phyloP scores from a whole-genome alignment of 2,888 invertebrate genomes.

The Sicus ferrugineus region DNA sequence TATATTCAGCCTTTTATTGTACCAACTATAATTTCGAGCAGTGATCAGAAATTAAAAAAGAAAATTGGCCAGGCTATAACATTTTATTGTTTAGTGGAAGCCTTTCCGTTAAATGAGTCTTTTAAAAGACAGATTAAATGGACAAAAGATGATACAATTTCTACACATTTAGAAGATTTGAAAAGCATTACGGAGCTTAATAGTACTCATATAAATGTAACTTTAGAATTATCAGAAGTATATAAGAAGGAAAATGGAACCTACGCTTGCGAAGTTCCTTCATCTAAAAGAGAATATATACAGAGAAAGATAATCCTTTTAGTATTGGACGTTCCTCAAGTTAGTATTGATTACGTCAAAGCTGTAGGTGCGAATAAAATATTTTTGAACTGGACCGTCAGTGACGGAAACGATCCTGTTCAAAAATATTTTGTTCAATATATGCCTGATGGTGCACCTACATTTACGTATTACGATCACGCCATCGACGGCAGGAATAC shows the following conservation, averaged over 20 bases:
- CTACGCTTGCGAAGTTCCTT: constrained; percentile 68
- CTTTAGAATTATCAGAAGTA: constrained; percentile 68
- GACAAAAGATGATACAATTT: constrained; percentile 67
- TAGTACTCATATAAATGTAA: constrained; percentile 70
- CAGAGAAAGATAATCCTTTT: constrained; percentile 67
- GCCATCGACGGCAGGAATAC: constrained; percentile 72
- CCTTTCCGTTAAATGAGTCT: constrained; percentile 68
- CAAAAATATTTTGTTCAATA: constrained; percentile 69
- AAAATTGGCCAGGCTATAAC: constrained; percentile 67
- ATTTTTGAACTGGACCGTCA: constrained; percentile 84
- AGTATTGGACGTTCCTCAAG: constrained; percentile 75
- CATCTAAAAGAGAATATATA: constrained; percentile 57
- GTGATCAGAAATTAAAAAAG: constrained; percentile 64
- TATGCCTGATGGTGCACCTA: constrained; percentile 67
- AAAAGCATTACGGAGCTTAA: constrained; percentile 65
- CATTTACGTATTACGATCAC: constrained; percentile 69
- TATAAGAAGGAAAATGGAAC: constrained; percentile 78
- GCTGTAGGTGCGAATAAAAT: constrained; percentile 79
- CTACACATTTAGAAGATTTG: constrained; percentile 59
- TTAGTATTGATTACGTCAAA: constrained; percentile 76
- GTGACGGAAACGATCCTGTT: constrained; percentile 77
- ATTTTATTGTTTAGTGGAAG: constrained; percentile 68
- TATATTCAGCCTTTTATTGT: constrained; percentile 58
- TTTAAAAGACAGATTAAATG: constrained; percentile 63
- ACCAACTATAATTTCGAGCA: constrained; percentile 62